Evolutionary conservation across 2,888 invertebrate genomes (phyloP), one percentile per base, ranked within the genome.

Genomic region (Macropis europaea): DNA sequence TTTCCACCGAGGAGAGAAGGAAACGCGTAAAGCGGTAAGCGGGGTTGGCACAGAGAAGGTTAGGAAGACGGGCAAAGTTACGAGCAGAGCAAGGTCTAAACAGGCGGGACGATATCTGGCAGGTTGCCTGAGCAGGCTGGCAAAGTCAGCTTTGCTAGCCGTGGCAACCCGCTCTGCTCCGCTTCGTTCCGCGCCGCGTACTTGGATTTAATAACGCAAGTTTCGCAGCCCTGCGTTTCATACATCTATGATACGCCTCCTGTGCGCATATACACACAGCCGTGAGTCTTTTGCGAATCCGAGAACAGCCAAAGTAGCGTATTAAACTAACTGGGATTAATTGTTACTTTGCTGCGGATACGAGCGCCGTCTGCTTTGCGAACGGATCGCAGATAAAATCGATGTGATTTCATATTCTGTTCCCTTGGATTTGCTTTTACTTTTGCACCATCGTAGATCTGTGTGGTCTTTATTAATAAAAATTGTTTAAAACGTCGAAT

Each of bases 181-280:
- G 54, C 36, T 61, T 24, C 62, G 69, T 59, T 62, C 30, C 53
- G 48, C 56, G 38, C 42, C 73, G 42, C 52, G 59, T 66, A 76
- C 53, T 70, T 73, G 70, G 62, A 79, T 80, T 80, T 80, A 80
- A 79, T 80, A 77, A 77, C 74, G 59, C 50, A 45, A 67, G 68
- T 64, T 62, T 48, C 71, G 36, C 50, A 19, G 30, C 17, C 26
- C 30, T 52, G 54, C 62, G 59, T 66, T 60, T 48, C 64, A 28
- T 50, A 22, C 64, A 32, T 54, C 64, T 45, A 64, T 45, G 43
- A 72, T 19, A 6, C 22, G 22, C 24, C 30, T n/a, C 13, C 22
- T 24, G 3, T 17, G 9, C 13, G 2, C 22, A n/a, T n/a, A n/a
- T n/a, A n/a, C n/a, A 26, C 42, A 2, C 38, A 7, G 3, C 0